These are phyloP conservation scores for Callyntrura sp. DNA, from an alignment of 2,888 invertebrate species.

Conservation along the genomic window DNA sequence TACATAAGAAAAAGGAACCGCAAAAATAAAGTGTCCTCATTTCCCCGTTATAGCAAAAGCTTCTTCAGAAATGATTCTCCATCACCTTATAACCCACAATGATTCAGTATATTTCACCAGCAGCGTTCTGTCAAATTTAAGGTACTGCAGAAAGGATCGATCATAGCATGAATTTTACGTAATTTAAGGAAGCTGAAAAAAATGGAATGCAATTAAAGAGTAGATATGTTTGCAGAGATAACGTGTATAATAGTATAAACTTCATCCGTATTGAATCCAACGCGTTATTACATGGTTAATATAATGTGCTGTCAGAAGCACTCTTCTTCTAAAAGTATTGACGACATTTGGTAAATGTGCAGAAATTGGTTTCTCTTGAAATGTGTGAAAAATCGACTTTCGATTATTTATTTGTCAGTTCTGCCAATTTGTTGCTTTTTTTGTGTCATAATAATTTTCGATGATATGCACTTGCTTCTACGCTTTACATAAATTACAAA, in stretches of 20 bases:
- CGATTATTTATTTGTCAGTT: constrained; percentile 21
- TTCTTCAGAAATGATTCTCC: constrained; percentile 47
- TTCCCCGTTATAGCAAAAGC: constrained; percentile 48
- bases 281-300: background rate
- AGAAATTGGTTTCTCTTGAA: background rate
- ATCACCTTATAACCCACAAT: constrained; percentile 40
- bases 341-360: background rate
- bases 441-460: background rate
- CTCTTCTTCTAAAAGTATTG: background rate
- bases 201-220: background rate
- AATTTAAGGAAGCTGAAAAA: background rate
- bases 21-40: constrained; percentile 60
- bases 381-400: constrained; percentile 8
- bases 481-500: background rate
- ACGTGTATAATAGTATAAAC: background rate
- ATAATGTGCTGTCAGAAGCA: background rate
- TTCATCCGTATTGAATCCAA: background rate
- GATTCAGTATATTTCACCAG: constrained; percentile 29
- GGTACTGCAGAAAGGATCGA: background rate
- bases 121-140: background rate
- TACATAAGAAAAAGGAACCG: constrained; percentile 44
- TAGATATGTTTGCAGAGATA: too few relatives aligned
- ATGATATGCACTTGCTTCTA: background rate
- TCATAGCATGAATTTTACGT: background rate
- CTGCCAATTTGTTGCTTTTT: background rate